phyloP scores from a whole-genome alignment of 2,113 vertebrate genomes.

The Fulmarus glacialis region DNA sequence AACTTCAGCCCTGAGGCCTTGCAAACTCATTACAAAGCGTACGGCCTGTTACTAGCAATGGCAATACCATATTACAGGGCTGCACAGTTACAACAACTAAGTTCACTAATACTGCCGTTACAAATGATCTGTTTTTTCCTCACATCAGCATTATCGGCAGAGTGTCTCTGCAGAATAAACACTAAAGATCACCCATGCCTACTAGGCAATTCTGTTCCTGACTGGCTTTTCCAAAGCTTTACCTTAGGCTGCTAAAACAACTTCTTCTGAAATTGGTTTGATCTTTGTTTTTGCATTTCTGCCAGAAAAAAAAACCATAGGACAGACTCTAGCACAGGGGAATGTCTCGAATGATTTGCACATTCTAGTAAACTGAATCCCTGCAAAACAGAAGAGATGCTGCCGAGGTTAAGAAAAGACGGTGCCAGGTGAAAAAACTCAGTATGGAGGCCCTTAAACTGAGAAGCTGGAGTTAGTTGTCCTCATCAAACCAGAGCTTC shows the following conservation, averaged over 20 bases:
- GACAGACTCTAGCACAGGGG: background rate
- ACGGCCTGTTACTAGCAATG: background rate
- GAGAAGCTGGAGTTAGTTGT: background rate
- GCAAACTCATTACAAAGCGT: background rate
- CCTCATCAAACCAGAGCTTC: background rate
- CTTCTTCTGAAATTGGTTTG: background rate
- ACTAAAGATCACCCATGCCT: background rate
- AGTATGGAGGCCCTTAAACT: background rate
- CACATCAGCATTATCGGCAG: background rate
- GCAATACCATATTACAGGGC: background rate
- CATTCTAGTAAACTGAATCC: background rate
- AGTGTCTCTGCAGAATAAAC: background rate
- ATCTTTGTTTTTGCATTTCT: background rate
- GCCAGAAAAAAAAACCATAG: background rate
- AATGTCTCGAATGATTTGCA: background rate
- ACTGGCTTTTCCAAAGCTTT: background rate
- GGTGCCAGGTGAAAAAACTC: background rate
- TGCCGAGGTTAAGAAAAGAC: background rate
- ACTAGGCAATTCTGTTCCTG: background rate
- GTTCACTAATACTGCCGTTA: background rate
- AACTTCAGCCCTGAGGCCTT: background rate
- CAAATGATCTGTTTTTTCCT: background rate
- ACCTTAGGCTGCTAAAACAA: background rate
- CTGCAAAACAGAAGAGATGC: background rate
- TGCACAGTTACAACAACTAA: background rate